Evolutionary conservation across 2,888 invertebrate species (phyloP).

Genomic region (Tanytarsus gracilentus): DNA sequence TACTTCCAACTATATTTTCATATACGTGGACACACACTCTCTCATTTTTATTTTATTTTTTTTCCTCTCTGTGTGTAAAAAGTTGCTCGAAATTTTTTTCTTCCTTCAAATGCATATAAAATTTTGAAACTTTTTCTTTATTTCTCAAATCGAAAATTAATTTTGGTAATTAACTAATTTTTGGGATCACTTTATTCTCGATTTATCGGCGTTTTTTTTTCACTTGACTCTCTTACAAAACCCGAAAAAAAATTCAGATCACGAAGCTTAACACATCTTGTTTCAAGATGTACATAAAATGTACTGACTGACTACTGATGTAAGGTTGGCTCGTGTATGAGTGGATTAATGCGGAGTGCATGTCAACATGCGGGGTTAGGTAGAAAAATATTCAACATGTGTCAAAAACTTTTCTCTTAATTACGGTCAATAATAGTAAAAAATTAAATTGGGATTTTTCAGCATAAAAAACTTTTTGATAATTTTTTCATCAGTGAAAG

Average conservation of each 20-base stretch:
- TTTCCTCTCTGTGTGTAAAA: neutral
- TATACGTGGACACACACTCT: conserved; percentile 14
- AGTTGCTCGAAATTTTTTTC: conserved; percentile 19
- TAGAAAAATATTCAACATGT: no score
- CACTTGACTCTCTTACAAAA: conserved; percentile 1
- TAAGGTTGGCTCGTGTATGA: conserved; percentile 19
- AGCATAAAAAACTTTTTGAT: neutral
- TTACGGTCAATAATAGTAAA: no score
- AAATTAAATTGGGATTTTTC: no score
- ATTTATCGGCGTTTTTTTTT: neutral
- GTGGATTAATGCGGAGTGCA: neutral
- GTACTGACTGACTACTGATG: conserved; percentile 24
- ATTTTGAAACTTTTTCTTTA: conserved; percentile 7
- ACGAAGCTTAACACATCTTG: conserved; percentile 28
- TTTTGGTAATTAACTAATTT: conserved; percentile 17
- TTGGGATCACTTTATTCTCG: conserved; percentile 20
- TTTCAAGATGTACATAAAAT: conserved; percentile 21
- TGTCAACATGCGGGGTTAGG: neutral
- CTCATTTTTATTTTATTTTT: conserved; percentile 11
- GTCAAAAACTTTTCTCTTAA: no score
- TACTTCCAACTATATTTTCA: conserved; percentile 7
- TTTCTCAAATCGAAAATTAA: conserved; percentile 3
- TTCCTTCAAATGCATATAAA: conserved; percentile 12
- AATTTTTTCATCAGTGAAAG: neutral
- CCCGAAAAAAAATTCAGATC: conserved; percentile 26